Base-by-base conservation (phyloP, 2,797 vertebrate genomes). In the Mormyrus proboscirostris region DNA sequence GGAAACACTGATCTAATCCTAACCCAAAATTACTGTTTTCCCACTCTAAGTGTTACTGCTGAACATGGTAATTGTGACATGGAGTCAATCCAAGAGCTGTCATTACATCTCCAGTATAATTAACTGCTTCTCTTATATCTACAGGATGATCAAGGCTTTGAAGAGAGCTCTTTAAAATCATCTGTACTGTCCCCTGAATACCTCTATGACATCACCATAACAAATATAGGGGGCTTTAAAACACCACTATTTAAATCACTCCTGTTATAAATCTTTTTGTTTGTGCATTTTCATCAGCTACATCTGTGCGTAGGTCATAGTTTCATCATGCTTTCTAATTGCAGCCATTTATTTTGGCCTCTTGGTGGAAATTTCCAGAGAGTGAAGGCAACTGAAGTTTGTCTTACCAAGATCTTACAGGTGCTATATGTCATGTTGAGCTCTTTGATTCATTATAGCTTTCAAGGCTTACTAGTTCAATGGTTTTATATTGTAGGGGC, bases 71-170 rank as follows among this genome's bases (percentile, higher is more conserved):
- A 85, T 85, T 85, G 82, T 85, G 82, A 51, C 44, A 47, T 82
- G 41, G 41, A 82, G 22, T 86, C 25, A 51, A 25, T 29, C 84
- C 50, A 19, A n/a, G 29, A 87, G 25, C 86, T 57, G 29, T 59
- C 86, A 87, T 87, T 87, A 87, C 33, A 59, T 38, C 53, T 87
- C 86, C 86, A 57, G 29, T 57, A 55, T 57, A 87, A 87, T 57
- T 57, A 87, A 25, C 19, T 7, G 14, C 53, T 44, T 55, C 53
- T 41, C 22, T 38, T 25, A n/a, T 38, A 38, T 29, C 85, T 38
- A 38, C 25, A 38, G 50, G 38, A 51, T 51, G 53, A 87, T 59
- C 53, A 57, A 8, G 53, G 16, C 53, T 87, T 59, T 38, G 29
- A 73, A n/a, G 51, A 57, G 14, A 87, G 14, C 14, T 59, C 49